Base-by-base conservation (phyloP, 1,140 invertebrate species). In the Pseudomyrmex cubaensis region DNA sequence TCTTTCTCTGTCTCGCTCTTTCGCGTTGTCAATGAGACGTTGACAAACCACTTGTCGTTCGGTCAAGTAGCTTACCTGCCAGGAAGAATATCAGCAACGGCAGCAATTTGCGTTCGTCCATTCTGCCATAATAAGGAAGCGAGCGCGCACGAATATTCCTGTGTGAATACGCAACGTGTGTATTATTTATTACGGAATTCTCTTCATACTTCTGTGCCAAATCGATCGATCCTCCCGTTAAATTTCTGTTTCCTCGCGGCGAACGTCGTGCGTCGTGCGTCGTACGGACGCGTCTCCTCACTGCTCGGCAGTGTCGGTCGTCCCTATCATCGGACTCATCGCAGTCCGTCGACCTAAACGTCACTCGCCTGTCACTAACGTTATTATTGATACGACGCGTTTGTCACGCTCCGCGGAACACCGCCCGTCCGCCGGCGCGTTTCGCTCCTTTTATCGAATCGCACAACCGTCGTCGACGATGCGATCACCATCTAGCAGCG, bases 51-150 rank as follows among this genome's bases (percentile, higher is more conserved):
- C 52, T 56, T 13, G 56, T 57, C 61, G 8, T 50, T 35, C 5
- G 35, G 5, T 35, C 35, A 35, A 25, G 54, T 64, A 17, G 15
- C 88, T 92, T 86, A 93, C 92, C 91, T 92, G 92, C 77, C 80
- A 92, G 90, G 77, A 90, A 82, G 85, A 92, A 76, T 80, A 92
- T 91, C 90, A 92, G 87, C 69, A 80, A 80, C 54, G n/a, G 90
- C 86, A 82, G 87, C 86, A 77, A 90, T 85, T 78, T 89, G 82
- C 86, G 90, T 72, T 72, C 88, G 77, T 89, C 89, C 92, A 93
- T 93, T 90, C 89, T 93, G 86, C 92, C 92, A 93, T 93, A 93
- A 92, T 93, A 80, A 92, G 85, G 57, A 61, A 12, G 82, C 77
- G 75, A 22, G 59, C 80, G 72, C 75, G 44, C 62, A 73, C 54